Evolutionary conservation across 2,797 vertebrate species (phyloP).

Genomic region (Ispidina picta): DNA sequence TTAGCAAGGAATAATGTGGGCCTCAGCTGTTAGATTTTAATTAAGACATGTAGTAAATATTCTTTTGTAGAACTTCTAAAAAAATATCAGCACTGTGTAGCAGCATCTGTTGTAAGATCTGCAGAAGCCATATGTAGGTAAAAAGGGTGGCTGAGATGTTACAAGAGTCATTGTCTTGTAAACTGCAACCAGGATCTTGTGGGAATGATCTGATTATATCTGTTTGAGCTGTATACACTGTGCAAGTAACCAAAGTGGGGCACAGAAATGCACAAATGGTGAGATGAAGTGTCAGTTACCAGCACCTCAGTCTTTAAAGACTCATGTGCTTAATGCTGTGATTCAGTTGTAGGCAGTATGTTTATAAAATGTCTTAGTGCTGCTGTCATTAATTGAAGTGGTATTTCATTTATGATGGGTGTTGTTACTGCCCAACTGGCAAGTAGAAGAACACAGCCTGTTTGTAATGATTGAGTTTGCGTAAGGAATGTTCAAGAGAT

Average conservation of each 20-base stretch:
- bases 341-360: neutral
- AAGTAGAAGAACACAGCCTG: neutral
- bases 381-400: neutral
- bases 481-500: neutral
- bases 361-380: neutral
- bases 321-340: neutral
- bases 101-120: constrained; percentile 34
- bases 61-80: neutral
- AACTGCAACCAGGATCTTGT: neutral
- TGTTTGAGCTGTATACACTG: neutral
- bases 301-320: neutral
- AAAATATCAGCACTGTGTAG: neutral
- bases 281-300: neutral
- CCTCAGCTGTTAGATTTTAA: constrained; percentile 34
- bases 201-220: neutral
- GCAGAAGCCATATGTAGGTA: neutral
- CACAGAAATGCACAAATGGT: neutral
- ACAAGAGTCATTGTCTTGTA: neutral
- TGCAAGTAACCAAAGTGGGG: neutral
- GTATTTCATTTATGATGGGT: neutral
- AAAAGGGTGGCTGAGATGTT: neutral
- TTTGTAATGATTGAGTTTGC: neutral
- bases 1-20: neutral
- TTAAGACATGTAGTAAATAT: constrained; percentile 49
- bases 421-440: neutral